Evolutionary conservation across 2,888 invertebrate species (phyloP), one percentile per base, ranked within the genome.

Genomic region (Galerucella pusilla): DNA sequence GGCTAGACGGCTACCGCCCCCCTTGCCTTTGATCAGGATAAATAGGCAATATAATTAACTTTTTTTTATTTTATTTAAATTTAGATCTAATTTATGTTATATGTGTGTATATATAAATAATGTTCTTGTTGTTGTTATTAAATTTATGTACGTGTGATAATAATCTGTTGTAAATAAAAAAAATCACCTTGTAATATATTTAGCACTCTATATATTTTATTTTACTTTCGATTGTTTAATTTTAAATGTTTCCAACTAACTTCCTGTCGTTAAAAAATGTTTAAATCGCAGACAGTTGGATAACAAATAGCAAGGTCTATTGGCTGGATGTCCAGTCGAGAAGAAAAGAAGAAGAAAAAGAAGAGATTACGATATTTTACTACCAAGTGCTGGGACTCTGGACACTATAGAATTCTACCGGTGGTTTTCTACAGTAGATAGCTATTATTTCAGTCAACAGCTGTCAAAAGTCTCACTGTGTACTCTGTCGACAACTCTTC

Each of bases 1-100:
- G 82, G 81, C 84, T 6, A 80, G 81, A 68, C 81, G 78, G 69
- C 57, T 83, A 74, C 77, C 79, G 52, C 79, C 80, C 63, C 76
- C 74, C 46, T 70, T 80, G 65, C 78, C 78, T 11, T 57, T 77
- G 35, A 72, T 75, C 57, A 74, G 74, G 69, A 73, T 76, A 65
- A 73, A 70, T 66, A 64, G 75, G 61, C 54, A 66, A 54, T 49
- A 77, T 67, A 71, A 54, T 64, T 76, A 74, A 74, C 46, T 74
- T 63, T 73, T 73, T 20, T 57, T 57, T 16, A 71, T 68, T 16
- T 68, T 60, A 69, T 68, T 61, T 46, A 67, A 54, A 71, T 60
- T 59, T 77, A 78, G 74, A 69, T 75, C 64, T 77, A 75, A 78
- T 78, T 78, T 77, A 79, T 78, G 64, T 81, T 80, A 80, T 80